Base-by-base conservation (phyloP, 2,888 invertebrate genomes). In the Margaritifera margaritifera region DNA sequence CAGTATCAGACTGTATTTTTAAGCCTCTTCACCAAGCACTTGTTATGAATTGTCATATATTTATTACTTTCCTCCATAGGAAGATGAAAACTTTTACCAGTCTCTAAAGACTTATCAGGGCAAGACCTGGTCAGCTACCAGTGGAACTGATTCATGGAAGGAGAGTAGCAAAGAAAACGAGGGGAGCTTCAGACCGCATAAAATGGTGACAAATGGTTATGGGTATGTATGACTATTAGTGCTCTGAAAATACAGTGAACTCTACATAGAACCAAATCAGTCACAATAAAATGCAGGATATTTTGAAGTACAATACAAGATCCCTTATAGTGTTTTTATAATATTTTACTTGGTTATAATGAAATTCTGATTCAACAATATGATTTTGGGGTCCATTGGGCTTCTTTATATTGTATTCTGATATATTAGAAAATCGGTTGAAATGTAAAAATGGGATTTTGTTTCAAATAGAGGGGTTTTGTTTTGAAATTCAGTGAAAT, bases 1-100 rank as follows among this genome's bases (percentile, higher is more conserved):
- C 11, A 42, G 42, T 15, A 42, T 42, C 15, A 42, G 42, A 42
- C 42, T 42, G 15, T n/a, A 31, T 60, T 60, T 18, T 31, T 19
- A n/a, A 60, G 0, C 5, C 18, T 22, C 2, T 51, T 62, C n/a
- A 22, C 4, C 42, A 15, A 27, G 24, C 22, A 50, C 53, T 51
- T 24, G 24, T 53, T 53, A 25, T 31, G 19, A 2, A n/a, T 24
- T n/a, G n/a, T 19, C 20, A 8, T n/a, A 19, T 63, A 52, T 24
- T 22, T 18, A 24, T 25, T n/a, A 31, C 58, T 8, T 61, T n/a
- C 56, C 20, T 42, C 60, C 60, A 8, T 53, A 71, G 71, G 65
- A 64, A n/a, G 62, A 71, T 4, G 65, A 62, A n/a, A 66, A 65
- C 24, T 69, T 69, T 50, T 19, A 69, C 0, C 31, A 63, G 31